A percentile compares a stretch with the other conserved stretches of the same genome.
These are phyloP conservation scores for Synaphobranchus kaupii DNA, from an alignment of 2,797 vertebrate genomes.

Conservation along the genomic window DNA sequence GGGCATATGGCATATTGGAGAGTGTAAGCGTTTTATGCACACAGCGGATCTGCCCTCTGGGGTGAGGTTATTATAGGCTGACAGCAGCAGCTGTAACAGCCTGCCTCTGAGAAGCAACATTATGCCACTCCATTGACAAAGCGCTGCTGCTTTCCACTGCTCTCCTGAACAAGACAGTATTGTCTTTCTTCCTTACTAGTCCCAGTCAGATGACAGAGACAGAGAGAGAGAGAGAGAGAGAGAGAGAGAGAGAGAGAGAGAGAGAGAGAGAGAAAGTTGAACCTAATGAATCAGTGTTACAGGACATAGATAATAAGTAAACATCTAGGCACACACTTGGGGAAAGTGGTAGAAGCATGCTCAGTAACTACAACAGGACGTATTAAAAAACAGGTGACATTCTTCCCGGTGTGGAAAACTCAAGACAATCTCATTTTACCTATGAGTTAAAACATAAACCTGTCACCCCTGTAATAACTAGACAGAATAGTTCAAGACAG, in stretches of 20 bases:
- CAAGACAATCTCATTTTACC: not conserved
- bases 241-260: not conserved
- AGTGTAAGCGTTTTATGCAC: not conserved
- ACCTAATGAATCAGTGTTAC: slow-evolving; percentile 32
- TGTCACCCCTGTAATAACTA: not conserved
- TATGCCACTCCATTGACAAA: slow-evolving; percentile 70
- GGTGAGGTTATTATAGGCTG: not conserved
- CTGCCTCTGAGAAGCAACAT: slow-evolving; percentile 43
- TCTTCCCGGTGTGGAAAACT: not conserved
- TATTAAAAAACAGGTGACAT: not conserved
- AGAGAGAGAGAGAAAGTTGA: not conserved
- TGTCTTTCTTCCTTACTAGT: slow-evolving; percentile 57
- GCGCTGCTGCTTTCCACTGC: slow-evolving; percentile 55
- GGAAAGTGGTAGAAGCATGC: not conserved
- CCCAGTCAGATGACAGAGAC: slow-evolving; percentile 38
- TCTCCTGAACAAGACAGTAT: not conserved
- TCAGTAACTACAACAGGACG: not conserved
- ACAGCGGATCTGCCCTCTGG: not conserved
- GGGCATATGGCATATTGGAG: not conserved
- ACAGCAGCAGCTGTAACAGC: not conserved
- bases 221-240: slow-evolving; percentile 6
- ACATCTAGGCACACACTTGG: not conserved
- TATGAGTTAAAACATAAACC: not conserved
- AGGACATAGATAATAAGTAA: not conserved
- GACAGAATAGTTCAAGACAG: not conserved